These are phyloP conservation scores for Melanotaenia parkinsoni DNA, from an alignment of 2,797 vertebrate genomes.

Conservation along the genomic window DNA sequence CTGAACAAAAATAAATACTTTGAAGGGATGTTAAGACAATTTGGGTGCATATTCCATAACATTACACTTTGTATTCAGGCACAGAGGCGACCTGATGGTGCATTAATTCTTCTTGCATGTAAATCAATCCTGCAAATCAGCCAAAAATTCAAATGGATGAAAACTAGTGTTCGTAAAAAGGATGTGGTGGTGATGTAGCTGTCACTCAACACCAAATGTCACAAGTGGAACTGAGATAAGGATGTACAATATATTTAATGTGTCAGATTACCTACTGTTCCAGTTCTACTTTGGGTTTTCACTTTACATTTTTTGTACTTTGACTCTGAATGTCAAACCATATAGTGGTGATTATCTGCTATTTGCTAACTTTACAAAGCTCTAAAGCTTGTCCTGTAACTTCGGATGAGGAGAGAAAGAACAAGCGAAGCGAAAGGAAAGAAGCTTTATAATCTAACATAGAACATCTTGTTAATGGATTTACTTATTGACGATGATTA, in stretches of 20 bases:
- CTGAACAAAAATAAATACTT: background rate
- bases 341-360: background rate
- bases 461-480: background rate
- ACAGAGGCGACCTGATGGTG: background rate
- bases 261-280: slow-evolving; percentile 33
- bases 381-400: background rate
- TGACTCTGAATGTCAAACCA: background rate
- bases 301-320: background rate
- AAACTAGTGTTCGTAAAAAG: background rate
- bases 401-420: background rate
- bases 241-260: slow-evolving; percentile 5
- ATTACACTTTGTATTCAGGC: background rate
- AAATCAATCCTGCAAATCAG: background rate
- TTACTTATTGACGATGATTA: background rate
- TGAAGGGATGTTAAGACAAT: background rate
- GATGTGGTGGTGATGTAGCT: background rate
- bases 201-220: background rate
- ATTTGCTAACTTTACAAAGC: background rate
- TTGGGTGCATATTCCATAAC: background rate
- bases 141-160: background rate
- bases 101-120: background rate
- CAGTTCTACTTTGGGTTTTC: slow-evolving; percentile 13
- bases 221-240: slow-evolving; percentile 31
- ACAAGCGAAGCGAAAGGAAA: background rate
- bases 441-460: background rate